phyloP scores from a whole-genome alignment of 2,113 vertebrate species.

The Balaenoptera acutorostrata region DNA sequence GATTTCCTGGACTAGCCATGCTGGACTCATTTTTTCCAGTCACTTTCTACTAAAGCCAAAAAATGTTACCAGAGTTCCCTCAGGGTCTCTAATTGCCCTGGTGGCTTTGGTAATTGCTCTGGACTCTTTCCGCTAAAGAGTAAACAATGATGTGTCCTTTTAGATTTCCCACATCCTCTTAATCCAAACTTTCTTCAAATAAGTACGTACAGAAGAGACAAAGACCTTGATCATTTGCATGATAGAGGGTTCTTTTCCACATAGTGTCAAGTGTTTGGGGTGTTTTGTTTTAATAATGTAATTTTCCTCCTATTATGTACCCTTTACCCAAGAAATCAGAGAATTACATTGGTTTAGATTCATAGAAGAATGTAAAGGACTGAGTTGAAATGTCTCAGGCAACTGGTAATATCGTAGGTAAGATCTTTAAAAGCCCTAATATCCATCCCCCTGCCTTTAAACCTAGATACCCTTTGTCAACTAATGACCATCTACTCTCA shows the following conservation, averaged over 20 bases:
- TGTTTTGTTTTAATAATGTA: neutral
- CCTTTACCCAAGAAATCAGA: neutral
- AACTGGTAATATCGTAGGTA: neutral
- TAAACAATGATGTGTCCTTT: conserved; percentile 44
- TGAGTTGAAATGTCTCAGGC: neutral
- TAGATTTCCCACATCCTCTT: conserved; percentile 40
- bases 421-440: neutral
- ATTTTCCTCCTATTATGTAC: neutral
- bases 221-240: neutral
- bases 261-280: neutral
- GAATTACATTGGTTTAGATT: neutral
- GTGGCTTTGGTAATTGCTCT: conserved; percentile 32
- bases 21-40: conserved; percentile 16
- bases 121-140: neutral
- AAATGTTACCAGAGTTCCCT: conserved; percentile 2
- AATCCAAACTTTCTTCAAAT: neutral
- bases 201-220: neutral
- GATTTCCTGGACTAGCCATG: neutral
- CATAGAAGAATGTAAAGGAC: neutral
- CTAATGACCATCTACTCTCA: neutral
- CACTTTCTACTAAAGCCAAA: conserved; percentile 16
- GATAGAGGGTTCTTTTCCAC: neutral
- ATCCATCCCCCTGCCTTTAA: neutral
- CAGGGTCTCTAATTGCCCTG: conserved; percentile 17
- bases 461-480: neutral